Evolutionary conservation across 2,888 invertebrate species (phyloP).

Genomic region (Caenorhabditis angaria): DNA sequence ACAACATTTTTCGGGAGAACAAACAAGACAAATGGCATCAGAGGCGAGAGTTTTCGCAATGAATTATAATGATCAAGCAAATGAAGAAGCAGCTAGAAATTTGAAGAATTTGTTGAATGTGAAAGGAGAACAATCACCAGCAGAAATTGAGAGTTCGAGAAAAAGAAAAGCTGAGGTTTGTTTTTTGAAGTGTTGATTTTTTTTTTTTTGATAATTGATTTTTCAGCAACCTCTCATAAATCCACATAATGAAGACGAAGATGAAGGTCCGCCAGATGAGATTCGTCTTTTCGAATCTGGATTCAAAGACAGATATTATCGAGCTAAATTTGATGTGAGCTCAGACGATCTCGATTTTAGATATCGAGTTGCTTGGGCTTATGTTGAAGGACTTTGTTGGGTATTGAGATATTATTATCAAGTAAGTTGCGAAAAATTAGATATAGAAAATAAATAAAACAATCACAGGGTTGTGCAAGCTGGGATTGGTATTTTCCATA

Average conservation of each 20-base stretch:
- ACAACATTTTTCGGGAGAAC: constrained; percentile 39
- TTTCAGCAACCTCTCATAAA: constrained; percentile 8
- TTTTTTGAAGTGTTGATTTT: background rate
- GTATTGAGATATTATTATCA: constrained; percentile 98
- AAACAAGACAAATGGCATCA: constrained; percentile 52
- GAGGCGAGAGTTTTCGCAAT: constrained; percentile 52
- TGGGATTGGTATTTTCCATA: constrained; percentile 99
- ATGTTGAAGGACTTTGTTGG: constrained; percentile 96
- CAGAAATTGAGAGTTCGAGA: constrained; percentile 24
- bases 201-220: background rate
- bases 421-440: constrained; percentile 19
- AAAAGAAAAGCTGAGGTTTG: constrained; percentile 50
- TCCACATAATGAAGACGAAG: constrained; percentile 43
- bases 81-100: constrained; percentile 73
- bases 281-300: constrained; percentile 84
- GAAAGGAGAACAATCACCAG: constrained; percentile 36
- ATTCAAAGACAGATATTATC: constrained; percentile 89
- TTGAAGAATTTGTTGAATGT: constrained; percentile 76
- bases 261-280: constrained; percentile 64
- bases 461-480: constrained; percentile 84
- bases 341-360: constrained; percentile 80
- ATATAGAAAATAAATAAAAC: constrained; percentile 61
- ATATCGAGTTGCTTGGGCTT: constrained; percentile 84
- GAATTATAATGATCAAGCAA: constrained; percentile 38
- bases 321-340: constrained; percentile 73